These are phyloP conservation scores for Dendrolimus kikuchii DNA, from an alignment of 1,140 invertebrate species.

Conservation along the genomic window DNA sequence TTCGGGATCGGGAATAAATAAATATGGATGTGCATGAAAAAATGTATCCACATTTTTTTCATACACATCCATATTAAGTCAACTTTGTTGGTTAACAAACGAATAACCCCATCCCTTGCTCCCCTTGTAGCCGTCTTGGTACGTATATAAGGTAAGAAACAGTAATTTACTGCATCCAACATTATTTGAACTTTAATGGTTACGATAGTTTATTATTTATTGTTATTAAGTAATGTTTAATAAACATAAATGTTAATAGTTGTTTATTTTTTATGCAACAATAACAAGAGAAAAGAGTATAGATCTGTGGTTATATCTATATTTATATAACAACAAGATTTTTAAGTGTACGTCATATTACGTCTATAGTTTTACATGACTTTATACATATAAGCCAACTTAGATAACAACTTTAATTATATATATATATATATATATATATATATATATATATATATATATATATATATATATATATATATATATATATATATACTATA, in stretches of 20 bases:
- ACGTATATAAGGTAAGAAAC: slow-evolving; percentile 52
- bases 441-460: slow-evolving; percentile 5
- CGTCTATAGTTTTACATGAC: too few relatives aligned
- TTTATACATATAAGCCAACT: too few relatives aligned
- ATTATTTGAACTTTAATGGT: slow-evolving; percentile 2
- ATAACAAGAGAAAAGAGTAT: too few relatives aligned
- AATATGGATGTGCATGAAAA: too few relatives aligned
- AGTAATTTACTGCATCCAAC: slow-evolving; percentile 36
- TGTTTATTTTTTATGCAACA: too few relatives aligned
- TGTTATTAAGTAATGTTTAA: too few relatives aligned
- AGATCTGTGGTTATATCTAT: too few relatives aligned
- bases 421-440: slow-evolving; percentile 1
- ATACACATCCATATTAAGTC: slow-evolving; percentile 8
- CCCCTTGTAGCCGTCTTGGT: slow-evolving; percentile 35
- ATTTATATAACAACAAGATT: too few relatives aligned
- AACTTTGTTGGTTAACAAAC: slow-evolving; percentile 41
- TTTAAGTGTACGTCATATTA: too few relatives aligned
- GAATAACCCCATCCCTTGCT: slow-evolving; percentile 43
- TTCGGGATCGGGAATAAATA: too few relatives aligned
- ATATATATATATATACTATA: slow-evolving; percentile 4
- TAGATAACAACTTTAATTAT: slow-evolving; percentile 9
- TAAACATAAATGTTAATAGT: too few relatives aligned
- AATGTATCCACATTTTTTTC: not conserved
- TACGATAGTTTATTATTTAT: too few relatives aligned
- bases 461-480: slow-evolving; percentile 4